Evolutionary conservation across 2,888 invertebrate species (phyloP).

Genomic region (Dendrolimus pini): DNA sequence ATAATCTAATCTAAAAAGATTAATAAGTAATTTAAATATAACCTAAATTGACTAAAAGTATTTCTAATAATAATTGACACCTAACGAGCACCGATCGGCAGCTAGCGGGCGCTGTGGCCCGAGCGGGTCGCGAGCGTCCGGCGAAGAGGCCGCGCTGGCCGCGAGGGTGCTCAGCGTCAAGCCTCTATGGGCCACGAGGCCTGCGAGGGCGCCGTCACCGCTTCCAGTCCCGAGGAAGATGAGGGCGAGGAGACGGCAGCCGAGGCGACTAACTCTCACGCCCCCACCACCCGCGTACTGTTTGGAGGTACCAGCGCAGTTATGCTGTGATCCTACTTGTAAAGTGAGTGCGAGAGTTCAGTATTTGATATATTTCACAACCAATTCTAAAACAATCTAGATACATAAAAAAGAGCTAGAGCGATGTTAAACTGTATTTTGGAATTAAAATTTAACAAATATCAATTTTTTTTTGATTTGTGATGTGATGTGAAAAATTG

Average conservation of each 20-base stretch:
- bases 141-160: conserved; percentile 49
- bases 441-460: not conserved
- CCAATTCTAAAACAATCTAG: too few relatives aligned
- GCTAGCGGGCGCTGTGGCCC: conserved; percentile 72
- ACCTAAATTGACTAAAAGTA: too few relatives aligned
- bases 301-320: conserved; percentile 50
- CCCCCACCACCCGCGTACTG: conserved; percentile 54
- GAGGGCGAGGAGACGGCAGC: conserved; percentile 56
- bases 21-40: too few relatives aligned
- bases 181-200: conserved; percentile 37
- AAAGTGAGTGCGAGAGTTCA: conserved; percentile 34
- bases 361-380: too few relatives aligned
- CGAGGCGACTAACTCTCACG: conserved; percentile 39
- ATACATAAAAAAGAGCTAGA: too few relatives aligned
- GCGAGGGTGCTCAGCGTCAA: conserved; percentile 45
- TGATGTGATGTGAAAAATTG: too few relatives aligned
- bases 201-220: conserved; percentile 24
- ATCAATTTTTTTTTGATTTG: too few relatives aligned
- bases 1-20: too few relatives aligned
- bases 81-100: conserved; percentile 69
- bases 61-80: not conserved
- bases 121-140: conserved; percentile 42
- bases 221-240: conserved; percentile 54
- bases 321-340: conserved; percentile 60
- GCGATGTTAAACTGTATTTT: not conserved